Percentiles rank a stretch among this genome's conserved stretches.
Conservation (phyloP, 2,113 vertebrate species). For the Apistogramma diplotaenia region DNA sequence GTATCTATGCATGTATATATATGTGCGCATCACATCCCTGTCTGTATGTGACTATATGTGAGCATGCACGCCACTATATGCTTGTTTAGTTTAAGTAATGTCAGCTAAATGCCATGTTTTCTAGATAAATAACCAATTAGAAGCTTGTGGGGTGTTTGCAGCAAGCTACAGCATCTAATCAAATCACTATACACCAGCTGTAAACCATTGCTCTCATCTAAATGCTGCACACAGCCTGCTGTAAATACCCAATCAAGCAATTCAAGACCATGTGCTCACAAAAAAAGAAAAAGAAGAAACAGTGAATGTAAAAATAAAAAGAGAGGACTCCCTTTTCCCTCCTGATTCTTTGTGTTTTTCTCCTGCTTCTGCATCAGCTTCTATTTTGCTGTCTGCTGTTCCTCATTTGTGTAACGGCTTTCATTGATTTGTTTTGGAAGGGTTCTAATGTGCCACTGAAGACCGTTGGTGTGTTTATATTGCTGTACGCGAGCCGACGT, state of each 20-base stretch:
- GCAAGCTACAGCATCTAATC: slow-evolving; percentile 43
- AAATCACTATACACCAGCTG: slow-evolving; percentile 42
- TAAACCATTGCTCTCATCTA: slow-evolving; percentile 36
- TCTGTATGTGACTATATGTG: slow-evolving; percentile 18
- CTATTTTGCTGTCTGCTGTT: slow-evolving; percentile 4
- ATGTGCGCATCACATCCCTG: slow-evolving; percentile 19
- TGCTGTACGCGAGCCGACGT: background rate
- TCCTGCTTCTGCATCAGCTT: background rate
- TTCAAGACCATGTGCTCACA: background rate
- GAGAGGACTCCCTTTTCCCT: background rate
- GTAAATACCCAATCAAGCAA: slow-evolving; percentile 41
- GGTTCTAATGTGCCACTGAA: slow-evolving; percentile 38
- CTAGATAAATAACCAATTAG: slow-evolving; percentile 65
- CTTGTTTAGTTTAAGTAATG: slow-evolving; percentile 67
- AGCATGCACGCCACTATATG: slow-evolving; percentile 1
- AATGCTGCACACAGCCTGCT: slow-evolving; percentile 15
- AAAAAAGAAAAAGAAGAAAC: background rate
- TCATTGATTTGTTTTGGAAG: slow-evolving; percentile 51
- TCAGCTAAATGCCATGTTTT: slow-evolving; percentile 51
- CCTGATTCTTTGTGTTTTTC: background rate
- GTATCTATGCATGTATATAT: background rate
- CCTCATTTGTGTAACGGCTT: slow-evolving; percentile 43
- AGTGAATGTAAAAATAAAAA: background rate
- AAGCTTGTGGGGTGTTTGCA: slow-evolving; percentile 19
- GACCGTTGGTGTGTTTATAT: slow-evolving; percentile 31